Evolutionary conservation across 2,888 invertebrate species (phyloP).

Genomic region (Asteroscopus sphinx): DNA sequence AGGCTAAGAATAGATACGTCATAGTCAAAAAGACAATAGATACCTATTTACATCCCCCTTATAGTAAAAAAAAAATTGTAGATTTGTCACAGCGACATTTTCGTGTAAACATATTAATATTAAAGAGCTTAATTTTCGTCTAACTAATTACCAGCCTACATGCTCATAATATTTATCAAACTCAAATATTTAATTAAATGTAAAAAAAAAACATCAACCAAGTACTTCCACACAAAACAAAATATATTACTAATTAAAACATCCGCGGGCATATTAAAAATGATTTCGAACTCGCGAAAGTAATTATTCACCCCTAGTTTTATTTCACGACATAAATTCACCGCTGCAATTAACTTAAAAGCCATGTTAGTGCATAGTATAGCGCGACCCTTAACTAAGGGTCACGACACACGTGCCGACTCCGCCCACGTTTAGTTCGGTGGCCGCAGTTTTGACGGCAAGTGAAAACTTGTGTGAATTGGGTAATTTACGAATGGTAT

Average conservation of each 20-base stretch:
- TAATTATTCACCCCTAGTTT: conserved; percentile 74
- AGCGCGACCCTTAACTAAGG: conserved; percentile 84
- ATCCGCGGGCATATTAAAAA: conserved; percentile 54
- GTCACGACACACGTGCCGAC: conserved; percentile 80
- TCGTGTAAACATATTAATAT: conserved; percentile 1
- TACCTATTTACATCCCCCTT: no score
- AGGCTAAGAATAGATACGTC: no score
- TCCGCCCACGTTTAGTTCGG: conserved; percentile 78
- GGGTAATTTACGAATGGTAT: conserved; percentile 38
- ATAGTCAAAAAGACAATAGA: no score
- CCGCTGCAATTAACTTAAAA: conserved; percentile 84
- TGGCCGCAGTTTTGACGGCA: conserved; percentile 67
- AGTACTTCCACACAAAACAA: conserved; percentile 29
- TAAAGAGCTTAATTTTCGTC: not conserved
- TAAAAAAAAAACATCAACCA: conserved; percentile 21
- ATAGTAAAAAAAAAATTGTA: no score
- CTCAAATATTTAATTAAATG: conserved; percentile 43
- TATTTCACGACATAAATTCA: conserved; percentile 73
- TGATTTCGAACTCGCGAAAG: conserved; percentile 52
- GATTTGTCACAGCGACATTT: conserved; percentile 2
- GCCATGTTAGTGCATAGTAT: conserved; percentile 77
- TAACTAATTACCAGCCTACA: conserved; percentile 29
- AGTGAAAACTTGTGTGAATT: conserved; percentile 51
- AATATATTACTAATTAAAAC: conserved; percentile 57
- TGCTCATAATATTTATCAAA: conserved; percentile 34